Evolutionary conservation across 2,797 vertebrate genomes (phyloP), one percentile per base, ranked within the genome.

Genomic region (Acomys russatus): DNA sequence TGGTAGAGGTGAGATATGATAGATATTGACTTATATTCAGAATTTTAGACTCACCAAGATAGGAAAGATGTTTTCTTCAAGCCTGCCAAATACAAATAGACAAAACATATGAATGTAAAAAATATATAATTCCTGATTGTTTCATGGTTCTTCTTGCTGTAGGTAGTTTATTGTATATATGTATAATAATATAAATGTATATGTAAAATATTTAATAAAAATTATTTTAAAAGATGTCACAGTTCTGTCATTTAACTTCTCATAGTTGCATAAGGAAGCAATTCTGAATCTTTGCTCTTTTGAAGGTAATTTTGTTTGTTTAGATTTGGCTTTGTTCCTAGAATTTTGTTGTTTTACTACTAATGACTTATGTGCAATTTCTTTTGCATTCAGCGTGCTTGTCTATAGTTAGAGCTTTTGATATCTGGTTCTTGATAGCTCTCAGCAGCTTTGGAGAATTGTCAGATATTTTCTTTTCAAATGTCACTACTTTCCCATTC

Each of bases 331-430:
- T 74, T 30, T 83, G 54, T 35, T 30, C 78, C 51, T 68, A 18
- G 35, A 9, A 2, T 82, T 82, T 2, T 0, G 71, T 18, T 20
- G 49, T 90, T 63, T 73, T n/a, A 76, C 23, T 22, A 71, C 1
- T 1, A 76, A 6, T 49, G 18, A 88, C 70, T 25, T 54, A 33
- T 18, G 8, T 54, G 30, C 9, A 11, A 2, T 73, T 82, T 80
- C 28, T 25, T n/a, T 84, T 64, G 61, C 73, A 66, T 70, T 38
- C 51, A 80, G 23, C 7, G 18, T n/a, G 18, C 1, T 83, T 73
- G 10, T n/a, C 83, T 71, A 66, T 61, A 71, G 18, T 80, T 90
- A 30, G 25, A n/a, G 87, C 54, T 94, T 91, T 23, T 86, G 70
- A 10, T 64, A 49, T 76, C 76, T 78, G 23, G 38, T 30, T 4